These are phyloP conservation scores for Philereme transversata DNA, from an alignment of 2,888 invertebrate species.

Conservation along the genomic window DNA sequence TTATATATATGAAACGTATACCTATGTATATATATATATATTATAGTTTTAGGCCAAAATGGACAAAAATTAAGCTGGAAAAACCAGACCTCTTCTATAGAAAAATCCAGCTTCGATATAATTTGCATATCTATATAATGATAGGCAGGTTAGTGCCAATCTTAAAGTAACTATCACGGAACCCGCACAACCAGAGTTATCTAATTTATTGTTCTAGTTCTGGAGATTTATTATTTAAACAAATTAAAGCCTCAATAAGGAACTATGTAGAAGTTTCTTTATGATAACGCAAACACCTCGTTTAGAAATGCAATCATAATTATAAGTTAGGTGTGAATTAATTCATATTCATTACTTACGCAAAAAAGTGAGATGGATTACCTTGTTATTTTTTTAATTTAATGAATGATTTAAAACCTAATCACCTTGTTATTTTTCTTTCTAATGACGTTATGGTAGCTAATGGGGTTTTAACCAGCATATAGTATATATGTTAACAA, in stretches of 20 bases:
- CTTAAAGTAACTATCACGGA: neutral
- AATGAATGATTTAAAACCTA: neutral
- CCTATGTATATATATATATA: no score
- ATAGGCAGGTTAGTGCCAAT: no score
- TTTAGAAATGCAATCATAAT: slow-evolving; percentile 9
- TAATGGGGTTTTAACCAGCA: no score
- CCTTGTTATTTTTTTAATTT: neutral
- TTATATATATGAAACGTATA: no score
- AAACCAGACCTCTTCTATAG: neutral
- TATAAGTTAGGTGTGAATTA: slow-evolving; percentile 12
- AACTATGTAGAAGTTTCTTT: slow-evolving; percentile 5
- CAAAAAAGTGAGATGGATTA: slow-evolving; percentile 3
- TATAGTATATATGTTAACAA: no score
- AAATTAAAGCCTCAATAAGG: slow-evolving; percentile 10
- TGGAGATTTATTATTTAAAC: slow-evolving; percentile 2
- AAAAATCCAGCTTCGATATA: neutral
- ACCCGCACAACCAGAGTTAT: slow-evolving; percentile 7
- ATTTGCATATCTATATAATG: neutral
- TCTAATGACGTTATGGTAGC: no score
- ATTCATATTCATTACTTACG: slow-evolving; percentile 10
- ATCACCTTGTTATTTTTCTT: neutral
- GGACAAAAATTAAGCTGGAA: neutral
- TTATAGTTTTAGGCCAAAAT: neutral
- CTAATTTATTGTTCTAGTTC: slow-evolving; percentile 3
- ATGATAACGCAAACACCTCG: slow-evolving; percentile 8